Conservation (phyloP, 2,888 invertebrate species). For the Bombylius discolor region DNA sequence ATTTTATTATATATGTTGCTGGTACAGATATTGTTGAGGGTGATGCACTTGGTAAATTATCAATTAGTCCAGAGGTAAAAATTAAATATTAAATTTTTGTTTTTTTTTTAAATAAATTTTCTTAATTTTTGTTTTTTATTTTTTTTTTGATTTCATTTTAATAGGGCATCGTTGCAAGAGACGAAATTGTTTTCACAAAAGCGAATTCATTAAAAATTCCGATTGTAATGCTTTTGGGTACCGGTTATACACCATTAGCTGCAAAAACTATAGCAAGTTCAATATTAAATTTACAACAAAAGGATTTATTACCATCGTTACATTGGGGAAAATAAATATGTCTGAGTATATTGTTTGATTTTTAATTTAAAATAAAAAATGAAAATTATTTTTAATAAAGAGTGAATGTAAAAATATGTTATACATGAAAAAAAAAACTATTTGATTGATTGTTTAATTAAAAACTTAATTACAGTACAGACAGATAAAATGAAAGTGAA, state of each 20-base stretch:
- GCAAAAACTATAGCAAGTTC: slow-evolving; percentile 67
- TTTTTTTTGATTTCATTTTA: background rate
- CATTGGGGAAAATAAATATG: slow-evolving; percentile 5
- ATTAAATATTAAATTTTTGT: background rate
- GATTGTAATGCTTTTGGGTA: slow-evolving; percentile 68
- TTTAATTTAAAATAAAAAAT: too few species aligned
- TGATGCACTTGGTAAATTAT: slow-evolving; percentile 57
- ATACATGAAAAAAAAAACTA: too few species aligned
- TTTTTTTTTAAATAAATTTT: background rate
- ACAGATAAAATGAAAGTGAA: too few species aligned
- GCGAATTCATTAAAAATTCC: slow-evolving; percentile 49
- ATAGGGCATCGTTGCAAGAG: slow-evolving; percentile 63
- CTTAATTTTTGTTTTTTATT: background rate
- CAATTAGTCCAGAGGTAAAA: slow-evolving; percentile 41
- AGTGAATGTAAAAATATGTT: too few species aligned
- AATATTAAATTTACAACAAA: slow-evolving; percentile 53
- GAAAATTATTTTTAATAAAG: too few species aligned
- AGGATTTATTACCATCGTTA: slow-evolving; percentile 38
- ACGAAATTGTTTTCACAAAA: slow-evolving; percentile 62
- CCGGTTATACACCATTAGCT: slow-evolving; percentile 59
- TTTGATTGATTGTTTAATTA: too few species aligned
- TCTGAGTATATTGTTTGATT: too few species aligned
- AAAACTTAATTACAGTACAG: too few species aligned
- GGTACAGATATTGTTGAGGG: slow-evolving; percentile 66
- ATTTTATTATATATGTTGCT: slow-evolving; percentile 72